These are phyloP conservation scores for Reticulitermes lucifugus DNA, from an alignment of 2,888 invertebrate species.

Conservation along the genomic window DNA sequence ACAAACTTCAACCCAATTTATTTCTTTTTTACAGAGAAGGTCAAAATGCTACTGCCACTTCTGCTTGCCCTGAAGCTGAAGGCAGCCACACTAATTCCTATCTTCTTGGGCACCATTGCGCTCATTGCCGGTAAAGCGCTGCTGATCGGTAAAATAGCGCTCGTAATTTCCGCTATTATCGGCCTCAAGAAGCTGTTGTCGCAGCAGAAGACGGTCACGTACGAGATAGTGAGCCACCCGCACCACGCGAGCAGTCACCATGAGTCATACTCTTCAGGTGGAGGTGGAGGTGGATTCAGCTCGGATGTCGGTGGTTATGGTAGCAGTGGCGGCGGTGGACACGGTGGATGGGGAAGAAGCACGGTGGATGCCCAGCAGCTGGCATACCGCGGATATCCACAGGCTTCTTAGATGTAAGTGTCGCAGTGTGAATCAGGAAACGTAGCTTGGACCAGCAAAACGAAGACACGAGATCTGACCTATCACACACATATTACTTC, in stretches of 20 bases:
- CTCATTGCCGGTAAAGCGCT: constrained; percentile 88
- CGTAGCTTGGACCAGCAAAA: no score
- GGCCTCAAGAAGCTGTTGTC: constrained; percentile 85
- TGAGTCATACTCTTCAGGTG: constrained; percentile 65
- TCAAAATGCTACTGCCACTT: constrained; percentile 82
- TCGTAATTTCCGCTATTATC: constrained; percentile 85
- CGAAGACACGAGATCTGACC: no score
- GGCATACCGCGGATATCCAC: constrained; percentile 79
- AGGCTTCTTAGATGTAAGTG: constrained; percentile 13
- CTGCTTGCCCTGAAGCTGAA: constrained; percentile 82
- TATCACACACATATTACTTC: no score
- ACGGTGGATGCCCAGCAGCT: constrained; percentile 77
- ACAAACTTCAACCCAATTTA: not conserved
- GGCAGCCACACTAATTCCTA: constrained; percentile 81
- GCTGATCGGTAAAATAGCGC: constrained; percentile 85
- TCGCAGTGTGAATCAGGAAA: no score
- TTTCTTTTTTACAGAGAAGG: constrained; percentile 67
- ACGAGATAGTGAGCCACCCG: constrained; percentile 88
- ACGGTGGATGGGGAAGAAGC: constrained; percentile 80
- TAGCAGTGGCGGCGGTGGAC: constrained; percentile 72
- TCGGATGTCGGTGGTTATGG: constrained; percentile 66
- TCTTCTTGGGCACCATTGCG: constrained; percentile 84
- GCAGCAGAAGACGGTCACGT: constrained; percentile 86
- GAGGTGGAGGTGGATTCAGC: constrained; percentile 64
- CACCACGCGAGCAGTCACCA: constrained; percentile 81